phyloP scores from a whole-genome alignment of 2,797 vertebrate genomes.

The Dicrostonyx torquatus region DNA sequence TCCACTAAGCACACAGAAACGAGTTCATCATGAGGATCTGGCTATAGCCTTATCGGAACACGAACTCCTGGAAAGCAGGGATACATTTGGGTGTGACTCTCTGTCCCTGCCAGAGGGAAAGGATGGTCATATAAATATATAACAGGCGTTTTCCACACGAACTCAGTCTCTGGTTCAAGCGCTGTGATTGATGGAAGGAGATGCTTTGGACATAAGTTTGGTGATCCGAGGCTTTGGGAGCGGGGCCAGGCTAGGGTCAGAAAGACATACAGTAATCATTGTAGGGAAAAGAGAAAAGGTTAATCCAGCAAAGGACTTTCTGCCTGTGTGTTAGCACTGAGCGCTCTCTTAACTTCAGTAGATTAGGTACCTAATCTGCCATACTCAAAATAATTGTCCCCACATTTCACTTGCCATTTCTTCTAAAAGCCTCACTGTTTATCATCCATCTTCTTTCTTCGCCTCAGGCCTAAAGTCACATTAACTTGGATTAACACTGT shows the following conservation, averaged over 20 bases:
- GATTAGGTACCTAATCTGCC: neutral
- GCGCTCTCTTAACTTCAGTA: neutral
- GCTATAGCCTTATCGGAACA: neutral
- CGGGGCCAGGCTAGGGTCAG: neutral
- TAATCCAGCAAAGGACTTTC: neutral
- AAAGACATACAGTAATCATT: slow-evolving; percentile 26
- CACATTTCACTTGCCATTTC: neutral
- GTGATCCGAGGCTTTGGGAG: neutral
- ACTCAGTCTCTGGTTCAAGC: neutral
- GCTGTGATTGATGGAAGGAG: neutral
- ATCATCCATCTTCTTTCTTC: neutral
- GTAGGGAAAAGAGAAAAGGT: neutral
- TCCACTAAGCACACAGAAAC: neutral
- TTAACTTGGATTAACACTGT: slow-evolving; percentile 25
- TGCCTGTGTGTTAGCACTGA: neutral
- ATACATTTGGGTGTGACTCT: neutral
- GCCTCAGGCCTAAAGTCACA: neutral
- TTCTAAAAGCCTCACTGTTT: neutral
- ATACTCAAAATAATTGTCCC: neutral
- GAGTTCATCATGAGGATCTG: neutral
- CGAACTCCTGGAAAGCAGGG: neutral
- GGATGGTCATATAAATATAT: neutral
- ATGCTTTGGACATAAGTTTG: neutral
- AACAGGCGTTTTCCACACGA: neutral
- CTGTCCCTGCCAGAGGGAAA: neutral